phyloP scores from a whole-genome alignment of 1,140 invertebrate species.

The Mesaphorura yosii region DNA sequence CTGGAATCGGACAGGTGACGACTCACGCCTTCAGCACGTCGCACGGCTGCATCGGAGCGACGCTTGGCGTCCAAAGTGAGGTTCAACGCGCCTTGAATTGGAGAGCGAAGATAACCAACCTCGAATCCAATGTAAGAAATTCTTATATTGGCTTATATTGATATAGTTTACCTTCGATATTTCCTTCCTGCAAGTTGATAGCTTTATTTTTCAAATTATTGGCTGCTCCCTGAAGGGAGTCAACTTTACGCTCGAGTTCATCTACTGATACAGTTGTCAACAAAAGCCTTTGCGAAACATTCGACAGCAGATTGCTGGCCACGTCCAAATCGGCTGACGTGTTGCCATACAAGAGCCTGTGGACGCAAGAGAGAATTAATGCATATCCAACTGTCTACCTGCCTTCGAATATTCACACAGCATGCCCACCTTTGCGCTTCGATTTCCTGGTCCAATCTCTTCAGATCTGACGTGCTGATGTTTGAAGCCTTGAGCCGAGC shows the following conservation, averaged over 20 bases:
- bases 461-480: conserved; percentile 60
- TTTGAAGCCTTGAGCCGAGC: conserved; percentile 60
- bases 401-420: not conserved
- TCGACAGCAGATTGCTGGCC: conserved; percentile 53
- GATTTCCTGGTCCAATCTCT: conserved; percentile 47
- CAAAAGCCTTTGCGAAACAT: conserved; percentile 63
- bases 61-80: conserved; percentile 69
- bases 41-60: conserved; percentile 53
- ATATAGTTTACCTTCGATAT: conserved; percentile 60
- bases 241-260: conserved; percentile 57
- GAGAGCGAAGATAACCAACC: not conserved
- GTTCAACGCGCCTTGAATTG: conserved; percentile 60
- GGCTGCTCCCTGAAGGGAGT: conserved; percentile 58
- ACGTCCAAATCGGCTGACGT: conserved; percentile 44
- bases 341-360: conserved; percentile 37
- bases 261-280: conserved; percentile 63
- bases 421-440: conserved; percentile 45
- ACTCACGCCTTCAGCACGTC: conserved; percentile 44
- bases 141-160: not conserved
- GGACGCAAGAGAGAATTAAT: not conserved
- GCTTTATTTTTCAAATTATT: conserved; percentile 68
- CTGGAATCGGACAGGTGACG: conserved; percentile 60
- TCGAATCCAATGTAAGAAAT: conserved; percentile 7
- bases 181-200: conserved; percentile 81
- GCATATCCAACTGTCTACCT: not conserved